These are phyloP conservation scores for Tinamus major DNA, from an alignment of 2,797 vertebrate species.

Conservation along the genomic window DNA sequence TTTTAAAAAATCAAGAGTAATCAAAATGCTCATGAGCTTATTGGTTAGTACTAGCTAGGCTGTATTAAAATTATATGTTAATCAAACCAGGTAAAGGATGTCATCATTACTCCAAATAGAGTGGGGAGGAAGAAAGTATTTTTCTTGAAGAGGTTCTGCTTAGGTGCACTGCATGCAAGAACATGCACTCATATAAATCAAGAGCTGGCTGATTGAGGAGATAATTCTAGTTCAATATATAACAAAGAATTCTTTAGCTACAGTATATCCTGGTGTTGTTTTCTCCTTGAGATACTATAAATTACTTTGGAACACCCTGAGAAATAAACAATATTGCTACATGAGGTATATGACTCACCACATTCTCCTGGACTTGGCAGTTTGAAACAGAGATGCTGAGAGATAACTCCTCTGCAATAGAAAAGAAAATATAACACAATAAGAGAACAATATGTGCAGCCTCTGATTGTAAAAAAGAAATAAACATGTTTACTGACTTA, in stretches of 20 bases:
- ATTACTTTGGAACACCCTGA: not conserved
- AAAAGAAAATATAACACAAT: conserved; percentile 22
- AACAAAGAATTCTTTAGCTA: not conserved
- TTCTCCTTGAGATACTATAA: not conserved
- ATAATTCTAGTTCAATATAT: not conserved
- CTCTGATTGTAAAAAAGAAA: not conserved
- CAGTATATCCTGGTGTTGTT: not conserved
- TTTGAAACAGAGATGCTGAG: conserved; percentile 98
- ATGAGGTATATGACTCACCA: conserved; percentile 85
- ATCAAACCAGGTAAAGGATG: not conserved
- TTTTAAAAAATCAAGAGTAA: not conserved
- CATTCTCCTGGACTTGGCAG: conserved; percentile 97
- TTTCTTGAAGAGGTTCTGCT: not conserved
- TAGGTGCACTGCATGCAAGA: not conserved
- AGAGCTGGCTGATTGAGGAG: not conserved
- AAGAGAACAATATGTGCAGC: not conserved
- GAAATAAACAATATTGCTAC: not conserved
- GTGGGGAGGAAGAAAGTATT: not conserved
- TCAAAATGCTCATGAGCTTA: not conserved
- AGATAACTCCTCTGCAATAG: conserved; percentile 91
- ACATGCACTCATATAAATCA: not conserved
- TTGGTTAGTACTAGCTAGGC: not conserved
- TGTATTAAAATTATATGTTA: not conserved
- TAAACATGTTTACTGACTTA: not conserved
- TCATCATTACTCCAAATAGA: not conserved